phyloP scores from a whole-genome alignment of 1,140 invertebrate genomes.

The Atta cephalotes region DNA sequence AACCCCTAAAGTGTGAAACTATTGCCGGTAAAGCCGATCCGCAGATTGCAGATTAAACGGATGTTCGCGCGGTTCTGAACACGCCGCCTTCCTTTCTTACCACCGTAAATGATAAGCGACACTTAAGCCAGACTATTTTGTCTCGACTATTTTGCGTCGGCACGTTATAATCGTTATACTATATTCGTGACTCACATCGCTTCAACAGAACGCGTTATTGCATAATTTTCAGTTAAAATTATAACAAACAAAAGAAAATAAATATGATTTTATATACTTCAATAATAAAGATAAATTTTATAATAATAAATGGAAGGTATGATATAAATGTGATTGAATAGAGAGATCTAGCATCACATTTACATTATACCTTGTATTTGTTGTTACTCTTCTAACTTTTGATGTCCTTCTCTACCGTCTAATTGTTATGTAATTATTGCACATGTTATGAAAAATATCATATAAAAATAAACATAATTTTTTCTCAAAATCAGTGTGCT shows the following conservation, averaged over 20 bases:
- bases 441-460: too few relatives aligned
- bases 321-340: too few relatives aligned
- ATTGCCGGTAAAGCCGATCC: constrained; percentile 79
- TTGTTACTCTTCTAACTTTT: not conserved
- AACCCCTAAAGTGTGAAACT: constrained; percentile 81
- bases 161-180: constrained; percentile 20
- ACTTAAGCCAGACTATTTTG: constrained; percentile 42
- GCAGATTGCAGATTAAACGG: constrained; percentile 80
- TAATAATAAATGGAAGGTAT: not conserved
- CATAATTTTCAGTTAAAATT: not conserved
- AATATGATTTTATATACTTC: not conserved
- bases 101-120: constrained; percentile 46
- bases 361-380: not conserved
- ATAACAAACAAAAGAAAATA: not conserved
- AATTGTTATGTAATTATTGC: too few relatives aligned
- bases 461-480: too few relatives aligned
- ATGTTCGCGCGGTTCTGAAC: constrained; percentile 66
- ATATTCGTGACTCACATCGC: not conserved
- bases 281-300: not conserved
- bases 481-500: too few relatives aligned
- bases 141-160: not conserved
- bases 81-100: constrained; percentile 25
- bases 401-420: too few relatives aligned
- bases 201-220: not conserved
- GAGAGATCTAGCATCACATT: not conserved